Base-by-base conservation (phyloP, 2,888 invertebrate genomes). In the Luperina nickerlii region DNA sequence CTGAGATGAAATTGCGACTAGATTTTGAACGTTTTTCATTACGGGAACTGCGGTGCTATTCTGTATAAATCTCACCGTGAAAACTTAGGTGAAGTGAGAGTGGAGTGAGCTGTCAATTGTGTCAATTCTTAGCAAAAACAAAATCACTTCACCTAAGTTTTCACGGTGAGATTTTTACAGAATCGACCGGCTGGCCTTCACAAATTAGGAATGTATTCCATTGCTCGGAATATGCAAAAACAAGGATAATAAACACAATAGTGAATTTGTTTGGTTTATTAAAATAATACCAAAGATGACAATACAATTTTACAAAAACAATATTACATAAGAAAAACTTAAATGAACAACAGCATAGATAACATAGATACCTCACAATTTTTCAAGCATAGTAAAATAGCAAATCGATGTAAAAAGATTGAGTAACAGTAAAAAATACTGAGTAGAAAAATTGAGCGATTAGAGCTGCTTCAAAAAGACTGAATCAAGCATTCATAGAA, bases 231-330 rank as follows among this genome's bases (percentile, higher is more conserved):
- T 38, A n/a, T 20, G 32, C 18, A 18, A 24, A 51, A 27, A 15
- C 1, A 66, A 9, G 20, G 27, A 11, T 7, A 62, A 8, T 15
- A 54, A 84, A 80, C 54, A 78, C 27, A 60, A 65, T 42, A 54
- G 7, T n/a, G 62, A 20, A 57, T 87, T 88, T 79, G 85, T 87
- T 88, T 83, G 79, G 76, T 88, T 87, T 88, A 87, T 83, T 88
- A 66, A 85, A 87, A 83, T 74, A 70, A 72, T 73, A 73, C 78
- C n/a, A 79, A 79, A 80, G 42, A 74, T 65, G 69, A 80, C 51
- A 82, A 62, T 51, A 68, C n/a, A 73, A 42, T 27, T 54, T 62
- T 32, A 70, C 66, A 62, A 75, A 63, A 65, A 72, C 45, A 66
- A 76, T 62, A 83, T 73, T 62, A 77, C 62, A 77, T 74, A 60